These are phyloP conservation scores for Leptinotarsa texana DNA, from an alignment of 1,140 invertebrate genomes.

Conservation along the genomic window DNA sequence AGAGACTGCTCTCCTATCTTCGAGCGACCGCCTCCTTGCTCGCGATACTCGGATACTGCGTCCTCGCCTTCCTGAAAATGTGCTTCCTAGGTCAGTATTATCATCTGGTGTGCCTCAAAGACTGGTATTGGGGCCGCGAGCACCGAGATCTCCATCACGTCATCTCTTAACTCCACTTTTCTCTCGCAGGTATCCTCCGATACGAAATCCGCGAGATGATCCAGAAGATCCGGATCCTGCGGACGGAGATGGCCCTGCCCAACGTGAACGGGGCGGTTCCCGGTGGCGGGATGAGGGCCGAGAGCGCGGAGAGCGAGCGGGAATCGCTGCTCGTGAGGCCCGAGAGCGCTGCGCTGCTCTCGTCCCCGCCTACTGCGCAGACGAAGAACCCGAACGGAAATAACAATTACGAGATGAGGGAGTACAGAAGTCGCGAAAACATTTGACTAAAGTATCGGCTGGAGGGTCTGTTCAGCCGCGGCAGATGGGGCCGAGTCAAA, in stretches of 20 bases:
- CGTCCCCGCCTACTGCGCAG: slow-evolving; percentile 53
- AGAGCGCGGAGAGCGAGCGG: slow-evolving; percentile 60
- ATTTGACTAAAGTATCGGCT: slow-evolving; percentile 65
- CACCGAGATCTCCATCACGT: neutral
- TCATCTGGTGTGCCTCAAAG: neutral
- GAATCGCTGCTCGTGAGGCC: slow-evolving; percentile 61
- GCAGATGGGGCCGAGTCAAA: slow-evolving; percentile 58
- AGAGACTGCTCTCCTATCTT: slow-evolving; percentile 71
- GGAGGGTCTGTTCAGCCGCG: slow-evolving; percentile 58
- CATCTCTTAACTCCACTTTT: neutral
- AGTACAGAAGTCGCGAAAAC: slow-evolving; percentile 57
- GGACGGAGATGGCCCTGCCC: slow-evolving; percentile 59
- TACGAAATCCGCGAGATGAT: slow-evolving; percentile 90
- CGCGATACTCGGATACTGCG: slow-evolving; percentile 85
- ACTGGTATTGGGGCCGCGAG: too few relatives aligned
- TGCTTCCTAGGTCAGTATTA: slow-evolving; percentile 72
- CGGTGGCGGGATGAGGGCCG: slow-evolving; percentile 54
- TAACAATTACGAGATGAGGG: slow-evolving; percentile 77
- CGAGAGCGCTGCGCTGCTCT: slow-evolving; percentile 53
- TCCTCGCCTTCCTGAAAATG: slow-evolving; percentile 86
- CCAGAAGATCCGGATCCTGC: slow-evolving; percentile 76
- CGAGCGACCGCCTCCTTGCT: slow-evolving; percentile 77
- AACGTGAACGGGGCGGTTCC: slow-evolving; percentile 54
- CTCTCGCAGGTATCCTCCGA: slow-evolving; percentile 66
- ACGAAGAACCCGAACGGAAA: slow-evolving; percentile 71